Percentiles rank a stretch among this genome's conserved stretches.
Evolutionary conservation across 2,113 vertebrate genomes (phyloP).

Genomic region (Menura novaehollandiae): DNA sequence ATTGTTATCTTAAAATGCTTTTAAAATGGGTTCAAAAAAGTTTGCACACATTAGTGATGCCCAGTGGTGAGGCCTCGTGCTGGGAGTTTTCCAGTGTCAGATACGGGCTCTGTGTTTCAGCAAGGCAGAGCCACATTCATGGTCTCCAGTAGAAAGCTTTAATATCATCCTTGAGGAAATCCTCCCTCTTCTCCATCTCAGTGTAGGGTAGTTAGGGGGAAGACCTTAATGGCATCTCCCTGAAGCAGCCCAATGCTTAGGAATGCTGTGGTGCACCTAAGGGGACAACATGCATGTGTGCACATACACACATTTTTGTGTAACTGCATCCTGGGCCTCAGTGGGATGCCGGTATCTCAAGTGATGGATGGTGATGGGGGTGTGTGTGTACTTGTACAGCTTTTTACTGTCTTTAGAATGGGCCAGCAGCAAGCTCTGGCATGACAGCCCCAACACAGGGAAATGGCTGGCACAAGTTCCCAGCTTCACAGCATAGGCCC

Average conservation of each 20-base stretch:
- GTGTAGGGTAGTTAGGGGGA: not conserved
- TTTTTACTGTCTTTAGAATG: not conserved
- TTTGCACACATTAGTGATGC: not conserved
- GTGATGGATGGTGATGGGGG: not conserved
- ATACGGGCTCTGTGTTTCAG: not conserved
- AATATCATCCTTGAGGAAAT: not conserved
- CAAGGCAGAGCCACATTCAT: not conserved
- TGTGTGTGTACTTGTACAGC: not conserved
- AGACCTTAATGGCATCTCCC: not conserved
- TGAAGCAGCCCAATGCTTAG: not conserved
- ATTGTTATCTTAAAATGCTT: not conserved
- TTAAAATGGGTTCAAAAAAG: not conserved
- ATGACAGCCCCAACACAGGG: not conserved
- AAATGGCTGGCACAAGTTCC: not conserved
- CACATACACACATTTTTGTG: rapidly evolving
- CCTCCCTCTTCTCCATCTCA: not conserved
- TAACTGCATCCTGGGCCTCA: not conserved
- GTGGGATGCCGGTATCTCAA: not conserved
- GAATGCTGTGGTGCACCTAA: rapidly evolving
- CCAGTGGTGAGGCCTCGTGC: not conserved
- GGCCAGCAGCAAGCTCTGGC: not conserved
- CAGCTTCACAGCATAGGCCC: not conserved
- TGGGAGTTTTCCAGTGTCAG: not conserved
- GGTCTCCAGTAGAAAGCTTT: not conserved
- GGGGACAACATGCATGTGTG: rapidly evolving